These are phyloP conservation scores for Pogonomyrmex californicus DNA, from an alignment of 1,140 invertebrate genomes.

Conservation along the genomic window DNA sequence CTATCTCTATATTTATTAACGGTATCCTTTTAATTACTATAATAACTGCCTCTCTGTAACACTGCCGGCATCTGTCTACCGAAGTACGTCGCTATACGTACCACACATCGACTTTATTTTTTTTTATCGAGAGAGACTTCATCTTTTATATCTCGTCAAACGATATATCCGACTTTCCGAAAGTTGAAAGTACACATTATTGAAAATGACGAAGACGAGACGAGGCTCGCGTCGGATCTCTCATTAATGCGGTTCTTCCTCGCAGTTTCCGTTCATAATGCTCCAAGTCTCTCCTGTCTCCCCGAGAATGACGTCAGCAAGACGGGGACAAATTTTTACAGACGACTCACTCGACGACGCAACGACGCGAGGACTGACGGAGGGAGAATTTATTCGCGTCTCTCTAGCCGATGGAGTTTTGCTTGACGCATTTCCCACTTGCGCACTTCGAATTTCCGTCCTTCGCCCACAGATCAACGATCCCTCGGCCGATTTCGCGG, in stretches of 20 bases:
- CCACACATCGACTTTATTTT: not conserved
- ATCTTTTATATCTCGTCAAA: not conserved
- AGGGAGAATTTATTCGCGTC: not conserved
- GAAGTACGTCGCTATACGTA: not conserved
- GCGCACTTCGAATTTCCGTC: not conserved
- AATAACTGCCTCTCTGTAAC: not conserved
- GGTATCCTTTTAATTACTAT: conserved; percentile 15
- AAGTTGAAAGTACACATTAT: not conserved
- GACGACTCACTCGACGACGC: not conserved
- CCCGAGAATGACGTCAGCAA: not conserved
- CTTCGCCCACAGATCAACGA: conserved; percentile 5
- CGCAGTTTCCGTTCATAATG: conserved; percentile 19
- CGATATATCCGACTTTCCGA: not conserved
- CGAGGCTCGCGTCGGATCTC: conserved; percentile 7
- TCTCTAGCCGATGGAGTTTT: not conserved
- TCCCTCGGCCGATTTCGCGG: not conserved
- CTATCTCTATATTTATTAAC: conserved; percentile 8
- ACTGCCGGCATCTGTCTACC: not conserved
- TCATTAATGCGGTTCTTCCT: conserved; percentile 12
- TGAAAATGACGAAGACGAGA: conserved; percentile 20
- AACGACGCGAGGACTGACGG: not conserved
- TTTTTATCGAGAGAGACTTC: not conserved
- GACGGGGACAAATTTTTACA: conserved; percentile 9
- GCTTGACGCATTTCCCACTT: not conserved
- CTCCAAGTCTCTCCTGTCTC: conserved; percentile 21